Evolutionary conservation across 2,113 vertebrate species (phyloP), one percentile per base, ranked within the genome.

Genomic region (Columba livia): DNA sequence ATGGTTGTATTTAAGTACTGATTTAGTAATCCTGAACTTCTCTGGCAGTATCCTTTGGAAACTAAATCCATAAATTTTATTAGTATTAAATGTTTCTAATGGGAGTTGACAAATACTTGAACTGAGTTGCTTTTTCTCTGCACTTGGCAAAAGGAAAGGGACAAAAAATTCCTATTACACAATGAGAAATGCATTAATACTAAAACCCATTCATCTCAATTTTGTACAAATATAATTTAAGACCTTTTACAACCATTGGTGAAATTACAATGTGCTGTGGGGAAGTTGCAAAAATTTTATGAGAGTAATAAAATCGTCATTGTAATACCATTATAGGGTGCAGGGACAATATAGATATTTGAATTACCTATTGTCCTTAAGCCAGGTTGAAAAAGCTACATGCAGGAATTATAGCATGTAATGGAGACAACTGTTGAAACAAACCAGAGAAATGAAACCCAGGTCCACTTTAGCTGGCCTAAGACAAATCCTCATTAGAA

Each of bases 71-170:
- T 99, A 99, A 98, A 99, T 99, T 99, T 97, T 98, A 99, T 98
- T 98, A 98, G 98, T 98, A 99, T 99, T 98, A 99, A 99, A 99
- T 98, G 98, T 98, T 99, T 99, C 98, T 99, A 99, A 99, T 98
- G 99, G 98, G 99, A 99, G 98, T 98, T 99, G 99, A 99, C 99
- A 99, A 99, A 99, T 99, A 99, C 97, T 98, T 99, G 98, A 99
- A 98, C 97, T 87, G 98, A 98, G 96, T 97, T 98, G 98, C 98
- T 97, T 98, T 97, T 98, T 98, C 98, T 98, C 97, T 56, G n/a
- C 89, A 97, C 97, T 99, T 99, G 99, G 98, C 99, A 98, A 96
- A 96, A 88, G 90, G 77, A 82, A 95, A 95, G 83, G 94, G 91
- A 97, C 97, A 98, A 98, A 47, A 98, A 98, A 98, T 98, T 97